Evolutionary conservation across 2,113 vertebrate species (phyloP).

Genomic region (Phyllostomus hastatus): DNA sequence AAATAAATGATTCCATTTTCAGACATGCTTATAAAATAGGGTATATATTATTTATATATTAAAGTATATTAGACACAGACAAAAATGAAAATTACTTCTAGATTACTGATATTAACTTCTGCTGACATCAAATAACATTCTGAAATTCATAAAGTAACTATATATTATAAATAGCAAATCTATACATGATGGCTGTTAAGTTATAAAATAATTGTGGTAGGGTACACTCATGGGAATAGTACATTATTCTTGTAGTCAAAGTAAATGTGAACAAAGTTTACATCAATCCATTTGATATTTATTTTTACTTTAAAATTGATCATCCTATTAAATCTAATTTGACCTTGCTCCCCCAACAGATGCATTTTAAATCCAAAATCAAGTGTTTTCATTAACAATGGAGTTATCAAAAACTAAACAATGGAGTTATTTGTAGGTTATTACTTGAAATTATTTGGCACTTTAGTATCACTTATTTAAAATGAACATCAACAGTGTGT

Average conservation of each 20-base stretch:
- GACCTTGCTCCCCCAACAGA: neutral
- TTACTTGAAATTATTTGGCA: neutral
- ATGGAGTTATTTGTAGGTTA: neutral
- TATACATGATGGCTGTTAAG: neutral
- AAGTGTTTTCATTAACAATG: neutral
- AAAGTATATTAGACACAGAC: neutral
- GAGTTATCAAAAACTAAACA: neutral
- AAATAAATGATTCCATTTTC: neutral
- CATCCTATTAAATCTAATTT: neutral
- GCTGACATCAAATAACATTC: neutral
- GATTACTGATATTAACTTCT: neutral
- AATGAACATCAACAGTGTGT: neutral
- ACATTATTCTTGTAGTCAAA: neutral
- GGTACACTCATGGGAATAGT: neutral
- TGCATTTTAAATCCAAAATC: constrained; percentile 18
- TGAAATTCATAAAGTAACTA: neutral
- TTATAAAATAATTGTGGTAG: neutral
- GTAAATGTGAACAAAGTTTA: neutral
- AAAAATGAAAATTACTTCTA: neutral
- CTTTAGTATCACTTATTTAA: neutral
- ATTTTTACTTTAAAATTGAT: constrained; percentile 7
- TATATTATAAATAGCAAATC: neutral
- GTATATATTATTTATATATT: neutral
- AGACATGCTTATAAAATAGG: neutral
- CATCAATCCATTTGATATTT: neutral